Conservation (phyloP, 2,113 vertebrate genomes). For the Quiscalus mexicanus region DNA sequence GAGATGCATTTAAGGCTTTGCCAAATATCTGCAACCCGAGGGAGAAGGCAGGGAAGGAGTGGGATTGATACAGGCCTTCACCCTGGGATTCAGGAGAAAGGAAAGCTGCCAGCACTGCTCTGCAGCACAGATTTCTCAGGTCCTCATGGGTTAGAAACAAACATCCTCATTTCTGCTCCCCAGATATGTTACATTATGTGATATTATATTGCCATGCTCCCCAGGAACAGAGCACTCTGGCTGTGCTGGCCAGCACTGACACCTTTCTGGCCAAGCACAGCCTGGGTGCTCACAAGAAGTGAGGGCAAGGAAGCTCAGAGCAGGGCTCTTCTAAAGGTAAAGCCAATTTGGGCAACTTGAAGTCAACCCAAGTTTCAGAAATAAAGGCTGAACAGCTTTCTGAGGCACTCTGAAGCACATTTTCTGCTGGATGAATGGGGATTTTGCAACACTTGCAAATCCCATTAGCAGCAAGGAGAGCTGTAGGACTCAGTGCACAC, state of each 20-base stretch:
- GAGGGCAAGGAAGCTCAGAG: not conserved
- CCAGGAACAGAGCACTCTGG: not conserved
- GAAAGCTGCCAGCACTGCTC: not conserved
- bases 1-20: not conserved
- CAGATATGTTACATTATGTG: rapidly evolving
- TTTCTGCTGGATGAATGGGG: not conserved
- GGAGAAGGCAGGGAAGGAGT: not conserved
- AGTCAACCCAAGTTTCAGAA: not conserved
- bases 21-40: not conserved
- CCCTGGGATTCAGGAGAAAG: not conserved
- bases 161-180: not conserved
- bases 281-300: rapidly evolving
- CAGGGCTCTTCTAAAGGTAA: not conserved
- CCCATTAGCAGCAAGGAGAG: not conserved
- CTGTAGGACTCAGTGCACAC: not conserved
- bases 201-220: not conserved
- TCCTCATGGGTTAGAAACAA: not conserved
- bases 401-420: not conserved
- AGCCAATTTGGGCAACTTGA: not conserved
- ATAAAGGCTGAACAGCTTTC: not conserved
- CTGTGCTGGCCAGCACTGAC: not conserved
- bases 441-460: not conserved
- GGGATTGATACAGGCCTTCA: not conserved
- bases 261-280: not conserved
- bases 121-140: not conserved